These are phyloP conservation scores for Heliconius congener DNA, from an alignment of 1,140 invertebrate genomes.

Conservation along the genomic window DNA sequence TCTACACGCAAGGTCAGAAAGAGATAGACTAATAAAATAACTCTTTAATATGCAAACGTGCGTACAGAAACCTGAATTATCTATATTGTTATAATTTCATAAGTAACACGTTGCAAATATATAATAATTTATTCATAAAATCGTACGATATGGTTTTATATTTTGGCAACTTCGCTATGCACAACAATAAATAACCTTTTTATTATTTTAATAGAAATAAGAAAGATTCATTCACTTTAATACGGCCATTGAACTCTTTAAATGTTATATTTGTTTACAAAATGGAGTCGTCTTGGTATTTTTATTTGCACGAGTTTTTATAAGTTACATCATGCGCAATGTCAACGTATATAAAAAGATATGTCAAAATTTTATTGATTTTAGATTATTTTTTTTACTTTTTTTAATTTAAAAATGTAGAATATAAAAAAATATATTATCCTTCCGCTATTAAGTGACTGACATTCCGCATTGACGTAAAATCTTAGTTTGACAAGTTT, in stretches of 20 bases:
- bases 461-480: too few relatives aligned
- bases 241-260: not conserved
- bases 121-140: not conserved
- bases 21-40: not conserved
- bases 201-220: not conserved
- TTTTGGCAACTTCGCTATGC: conserved; percentile 2
- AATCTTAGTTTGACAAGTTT: too few relatives aligned
- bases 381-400: too few relatives aligned
- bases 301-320: not conserved
- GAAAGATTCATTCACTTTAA: conserved; percentile 1
- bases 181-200: not conserved
- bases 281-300: not conserved
- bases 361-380: too few relatives aligned
- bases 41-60: not conserved
- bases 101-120: not conserved
- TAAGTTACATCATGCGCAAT: not conserved
- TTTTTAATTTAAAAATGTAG: too few relatives aligned
- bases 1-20: too few relatives aligned
- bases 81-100: not conserved
- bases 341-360: not conserved
- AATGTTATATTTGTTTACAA: conserved; percentile 14
- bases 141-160: conserved; percentile 2
- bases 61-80: not conserved
- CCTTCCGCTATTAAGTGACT: too few relatives aligned
- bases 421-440: too few relatives aligned